phyloP scores from a whole-genome alignment of 2,113 vertebrate species.

The Hystrix brachyura region DNA sequence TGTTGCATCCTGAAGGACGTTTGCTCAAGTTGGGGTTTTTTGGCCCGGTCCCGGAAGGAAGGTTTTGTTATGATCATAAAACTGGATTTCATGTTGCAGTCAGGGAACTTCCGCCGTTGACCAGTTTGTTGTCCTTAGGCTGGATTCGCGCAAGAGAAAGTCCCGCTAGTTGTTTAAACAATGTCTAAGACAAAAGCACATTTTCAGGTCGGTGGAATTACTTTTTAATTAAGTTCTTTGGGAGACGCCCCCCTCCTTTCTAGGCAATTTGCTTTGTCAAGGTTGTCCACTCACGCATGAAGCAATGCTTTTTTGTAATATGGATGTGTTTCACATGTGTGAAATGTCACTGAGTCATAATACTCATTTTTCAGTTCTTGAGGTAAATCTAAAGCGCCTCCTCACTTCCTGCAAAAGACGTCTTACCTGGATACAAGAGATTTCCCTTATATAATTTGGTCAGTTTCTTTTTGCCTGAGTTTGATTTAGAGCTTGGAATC shows the following conservation, averaged over 20 bases:
- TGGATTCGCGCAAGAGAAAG: conserved; percentile 67
- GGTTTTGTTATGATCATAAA: conserved; percentile 77
- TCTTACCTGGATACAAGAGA: not conserved
- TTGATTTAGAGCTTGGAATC: not conserved
- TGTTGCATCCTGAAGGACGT: conserved; percentile 65
- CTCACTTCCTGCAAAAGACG: conserved; percentile 7
- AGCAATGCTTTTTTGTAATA: conserved; percentile 35
- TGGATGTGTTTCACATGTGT: conserved; percentile 64
- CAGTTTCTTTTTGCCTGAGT: not conserved
- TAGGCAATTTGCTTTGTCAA: not conserved
- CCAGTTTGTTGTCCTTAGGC: conserved; percentile 78
- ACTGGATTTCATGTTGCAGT: conserved; percentile 71
- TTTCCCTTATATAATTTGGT: not conserved
- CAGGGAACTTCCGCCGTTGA: conserved; percentile 81
- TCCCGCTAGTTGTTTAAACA: not conserved
- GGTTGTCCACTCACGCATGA: conserved; percentile 70
- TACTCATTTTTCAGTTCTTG: not conserved
- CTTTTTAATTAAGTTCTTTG: conserved; percentile 26
- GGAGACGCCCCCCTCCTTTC: not conserved
- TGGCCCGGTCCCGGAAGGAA: conserved; percentile 71
- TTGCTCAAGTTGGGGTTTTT: not conserved
- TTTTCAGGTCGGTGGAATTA: not conserved
- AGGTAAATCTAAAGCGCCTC: conserved; percentile 6
- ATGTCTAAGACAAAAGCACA: conserved; percentile 54
- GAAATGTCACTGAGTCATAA: conserved; percentile 75